A percentile compares a stretch with the other conserved stretches of the same genome.
Evolutionary conservation across 2,113 vertebrate species (phyloP).

Genomic region (Equus przewalskii): DNA sequence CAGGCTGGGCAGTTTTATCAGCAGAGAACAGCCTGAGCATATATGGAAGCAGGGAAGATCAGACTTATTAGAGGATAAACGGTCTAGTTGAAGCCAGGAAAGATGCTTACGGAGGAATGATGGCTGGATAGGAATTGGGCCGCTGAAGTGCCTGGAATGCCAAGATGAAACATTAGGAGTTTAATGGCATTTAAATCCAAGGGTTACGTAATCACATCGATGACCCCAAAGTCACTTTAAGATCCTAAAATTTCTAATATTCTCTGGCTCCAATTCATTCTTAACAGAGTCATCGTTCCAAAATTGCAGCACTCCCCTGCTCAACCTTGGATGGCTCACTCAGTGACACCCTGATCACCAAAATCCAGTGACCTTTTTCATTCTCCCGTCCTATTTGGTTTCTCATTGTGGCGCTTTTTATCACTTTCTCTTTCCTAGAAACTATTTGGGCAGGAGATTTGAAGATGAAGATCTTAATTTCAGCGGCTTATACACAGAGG

Average conservation of each 20-base stretch:
- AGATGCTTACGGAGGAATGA: not conserved
- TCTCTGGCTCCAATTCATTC: slow-evolving; percentile 7
- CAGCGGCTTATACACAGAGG: not conserved
- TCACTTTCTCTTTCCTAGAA: slow-evolving; percentile 11
- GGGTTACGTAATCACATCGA: not conserved
- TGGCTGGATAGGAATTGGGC: not conserved
- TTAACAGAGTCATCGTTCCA: not conserved
- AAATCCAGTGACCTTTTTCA: not conserved
- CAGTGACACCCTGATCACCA: not conserved
- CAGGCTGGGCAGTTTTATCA: not conserved
- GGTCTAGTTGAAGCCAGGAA: not conserved
- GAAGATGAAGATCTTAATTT: not conserved
- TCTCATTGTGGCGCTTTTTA: not conserved
- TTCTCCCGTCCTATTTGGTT: not conserved
- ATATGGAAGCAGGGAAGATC: not conserved
- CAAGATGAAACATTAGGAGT: not conserved
- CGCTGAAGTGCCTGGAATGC: not conserved
- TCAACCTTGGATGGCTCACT: not conserved
- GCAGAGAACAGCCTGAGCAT: not conserved
- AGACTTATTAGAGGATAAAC: not conserved
- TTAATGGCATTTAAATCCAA: not conserved
- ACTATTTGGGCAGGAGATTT: not conserved
- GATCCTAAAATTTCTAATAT: not conserved
- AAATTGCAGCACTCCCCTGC: not conserved
- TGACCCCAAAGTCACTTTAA: not conserved